Conservation (phyloP, 2,888 invertebrate species). For the Rhodophaea formosa region DNA sequence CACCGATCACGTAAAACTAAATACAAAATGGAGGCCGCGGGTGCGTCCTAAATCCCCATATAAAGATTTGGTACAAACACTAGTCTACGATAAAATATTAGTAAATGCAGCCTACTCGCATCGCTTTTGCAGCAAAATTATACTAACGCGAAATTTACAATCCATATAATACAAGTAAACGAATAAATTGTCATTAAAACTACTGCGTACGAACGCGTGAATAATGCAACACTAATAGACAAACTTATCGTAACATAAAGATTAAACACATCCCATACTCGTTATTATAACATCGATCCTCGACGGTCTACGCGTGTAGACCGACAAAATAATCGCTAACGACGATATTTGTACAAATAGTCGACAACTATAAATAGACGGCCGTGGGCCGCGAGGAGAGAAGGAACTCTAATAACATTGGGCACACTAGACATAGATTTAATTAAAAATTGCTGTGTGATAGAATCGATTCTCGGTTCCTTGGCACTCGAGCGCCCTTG, state of each 20-base stretch:
- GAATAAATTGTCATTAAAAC: slow-evolving; percentile 34
- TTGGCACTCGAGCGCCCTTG: slow-evolving; percentile 40
- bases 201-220: slow-evolving; percentile 24
- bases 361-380: slow-evolving; percentile 34
- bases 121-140: slow-evolving; percentile 49
- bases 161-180: slow-evolving; percentile 57
- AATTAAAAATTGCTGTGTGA: slow-evolving; percentile 70
- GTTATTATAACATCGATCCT: slow-evolving; percentile 29
- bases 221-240: slow-evolving; percentile 20
- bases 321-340: slow-evolving; percentile 25
- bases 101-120: slow-evolving; percentile 78
- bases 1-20: slow-evolving; percentile 56
- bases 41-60: slow-evolving; percentile 42
- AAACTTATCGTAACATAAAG: slow-evolving; percentile 41
- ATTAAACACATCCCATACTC: slow-evolving; percentile 29
- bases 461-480: slow-evolving; percentile 34
- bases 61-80: slow-evolving; percentile 75
- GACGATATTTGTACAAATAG: slow-evolving; percentile 36
- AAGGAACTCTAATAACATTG: slow-evolving; percentile 40
- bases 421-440: slow-evolving; percentile 70
- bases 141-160: slow-evolving; percentile 68
- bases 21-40: slow-evolving; percentile 21
- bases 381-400: slow-evolving; percentile 27
- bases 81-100: slow-evolving; percentile 76
- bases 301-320: slow-evolving; percentile 25